Conservation (phyloP, 2,888 invertebrate genomes). For the Parelbella ahira region DNA sequence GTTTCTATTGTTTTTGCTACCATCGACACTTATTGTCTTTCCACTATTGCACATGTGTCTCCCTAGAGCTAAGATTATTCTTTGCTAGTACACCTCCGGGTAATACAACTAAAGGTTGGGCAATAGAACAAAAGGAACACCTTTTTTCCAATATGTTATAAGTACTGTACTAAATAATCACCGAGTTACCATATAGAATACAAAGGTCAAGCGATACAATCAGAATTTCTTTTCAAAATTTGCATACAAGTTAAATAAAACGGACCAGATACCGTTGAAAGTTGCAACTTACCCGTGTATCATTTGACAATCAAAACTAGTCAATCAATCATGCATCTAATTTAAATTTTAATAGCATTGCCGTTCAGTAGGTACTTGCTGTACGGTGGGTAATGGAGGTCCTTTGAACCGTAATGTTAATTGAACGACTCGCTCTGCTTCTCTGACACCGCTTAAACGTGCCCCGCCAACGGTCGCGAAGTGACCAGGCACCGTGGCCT, state of each 20-base stretch:
- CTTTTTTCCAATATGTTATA: no score
- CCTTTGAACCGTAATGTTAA: slow-evolving; percentile 78
- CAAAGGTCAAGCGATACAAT: slow-evolving; percentile 17
- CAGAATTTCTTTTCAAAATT: slow-evolving; percentile 18
- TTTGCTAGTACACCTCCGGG: no score
- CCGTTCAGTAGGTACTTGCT: slow-evolving; percentile 8
- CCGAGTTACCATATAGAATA: no score
- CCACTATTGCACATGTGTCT: no score
- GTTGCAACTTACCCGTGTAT: slow-evolving; percentile 27
- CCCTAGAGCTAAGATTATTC: no score
- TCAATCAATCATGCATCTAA: no score
- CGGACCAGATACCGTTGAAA: slow-evolving; percentile 27
- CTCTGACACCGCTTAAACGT: slow-evolving; percentile 87
- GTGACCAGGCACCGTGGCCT: slow-evolving; percentile 87
- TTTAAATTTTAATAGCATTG: slow-evolving; percentile 2
- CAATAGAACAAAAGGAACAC: no score
- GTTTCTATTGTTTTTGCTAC: not conserved
- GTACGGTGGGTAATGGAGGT: slow-evolving; percentile 50
- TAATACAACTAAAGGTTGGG: no score
- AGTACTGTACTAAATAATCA: no score
- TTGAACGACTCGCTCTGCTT: slow-evolving; percentile 86
- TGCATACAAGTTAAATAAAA: no score
- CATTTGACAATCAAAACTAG: slow-evolving; percentile 45
- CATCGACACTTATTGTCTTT: no score
- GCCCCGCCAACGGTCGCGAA: slow-evolving; percentile 89